Conservation (phyloP, 2,113 vertebrate species). For the Aix galericulata region DNA sequence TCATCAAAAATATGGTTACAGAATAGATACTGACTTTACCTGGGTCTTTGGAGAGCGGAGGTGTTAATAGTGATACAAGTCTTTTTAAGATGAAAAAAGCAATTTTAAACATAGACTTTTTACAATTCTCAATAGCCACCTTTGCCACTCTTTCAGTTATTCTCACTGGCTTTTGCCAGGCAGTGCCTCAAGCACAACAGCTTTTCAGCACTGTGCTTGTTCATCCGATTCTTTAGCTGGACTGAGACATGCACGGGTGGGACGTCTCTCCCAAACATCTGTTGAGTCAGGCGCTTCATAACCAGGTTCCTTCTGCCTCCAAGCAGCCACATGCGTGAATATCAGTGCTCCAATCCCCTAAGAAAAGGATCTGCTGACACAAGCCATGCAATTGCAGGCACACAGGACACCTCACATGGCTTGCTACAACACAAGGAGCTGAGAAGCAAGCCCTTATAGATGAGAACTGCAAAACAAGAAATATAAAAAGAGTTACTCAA, state of each 20-base stretch:
- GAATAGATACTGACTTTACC: background rate
- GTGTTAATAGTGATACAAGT: background rate
- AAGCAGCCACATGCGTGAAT: background rate
- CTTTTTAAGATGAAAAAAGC: background rate
- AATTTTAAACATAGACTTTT: background rate
- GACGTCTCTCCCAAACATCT: background rate
- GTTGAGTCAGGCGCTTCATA: fast-evolving
- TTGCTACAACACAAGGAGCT: background rate
- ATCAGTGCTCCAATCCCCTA: background rate
- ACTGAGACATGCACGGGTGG: background rate
- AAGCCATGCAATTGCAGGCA: fast-evolving
- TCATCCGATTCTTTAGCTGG: background rate
- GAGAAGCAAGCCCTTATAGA: background rate
- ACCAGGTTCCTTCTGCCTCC: background rate
- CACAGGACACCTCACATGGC: background rate
- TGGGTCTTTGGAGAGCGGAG: background rate
- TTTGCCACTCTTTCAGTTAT: background rate
- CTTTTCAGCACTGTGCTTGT: background rate
- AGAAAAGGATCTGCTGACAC: background rate
- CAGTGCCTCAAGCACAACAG: background rate
- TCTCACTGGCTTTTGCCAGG: background rate
- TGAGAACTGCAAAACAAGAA: background rate
- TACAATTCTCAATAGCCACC: background rate
- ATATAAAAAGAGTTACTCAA: background rate
- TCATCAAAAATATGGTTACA: background rate